Base-by-base conservation (phyloP, 2,888 invertebrate genomes). In the Drosophila anomelani region DNA sequence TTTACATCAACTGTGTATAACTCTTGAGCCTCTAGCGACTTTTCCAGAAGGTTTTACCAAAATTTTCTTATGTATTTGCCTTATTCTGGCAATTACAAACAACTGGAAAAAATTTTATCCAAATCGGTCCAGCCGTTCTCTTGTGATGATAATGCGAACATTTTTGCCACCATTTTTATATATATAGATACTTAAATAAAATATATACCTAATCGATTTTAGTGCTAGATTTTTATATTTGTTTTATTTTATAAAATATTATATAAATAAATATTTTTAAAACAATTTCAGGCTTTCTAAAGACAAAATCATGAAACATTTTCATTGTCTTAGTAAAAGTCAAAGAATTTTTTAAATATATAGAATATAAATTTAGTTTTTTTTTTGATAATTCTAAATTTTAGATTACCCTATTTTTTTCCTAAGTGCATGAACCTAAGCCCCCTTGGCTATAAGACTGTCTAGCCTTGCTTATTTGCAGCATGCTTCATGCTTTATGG, bases 401-500 rank as follows among this genome's bases (percentile, higher is more conserved):
- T 0, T 12, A 20, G 12, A 10, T 49, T 32, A 7, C 3, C 7
- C 0, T 20, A 0, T 3, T 20, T 1, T 51, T 47, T 51, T 20
- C 20, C 13, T 5, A 3, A 23, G 51, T 51, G 51, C 9, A 5
- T 15, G 15, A 34, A 23, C 51, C 34, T 51, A 51, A 51, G 51
- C 51, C 51, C 51, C 55, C 32, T 36, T 44, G 71, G 73, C 72
- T 78, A 75, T 84, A 83, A 78, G 87, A 77, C 79, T 78, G 84
- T 87, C 84, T 85, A 85, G 84, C 84, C 84, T 85, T 85, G 82
- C 82, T 85, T 87, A 85, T 85, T 87, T 85, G 83, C 82, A 85
- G 83, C 82, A 85, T 80, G 87, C 87, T 85, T 87, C 85, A 85
- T 85, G 80, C 85, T 87, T 87, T 89, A 87, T 84, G 87, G 89